Conservation (phyloP, 2,888 invertebrate species). For the Cryptophagus acutangulus region DNA sequence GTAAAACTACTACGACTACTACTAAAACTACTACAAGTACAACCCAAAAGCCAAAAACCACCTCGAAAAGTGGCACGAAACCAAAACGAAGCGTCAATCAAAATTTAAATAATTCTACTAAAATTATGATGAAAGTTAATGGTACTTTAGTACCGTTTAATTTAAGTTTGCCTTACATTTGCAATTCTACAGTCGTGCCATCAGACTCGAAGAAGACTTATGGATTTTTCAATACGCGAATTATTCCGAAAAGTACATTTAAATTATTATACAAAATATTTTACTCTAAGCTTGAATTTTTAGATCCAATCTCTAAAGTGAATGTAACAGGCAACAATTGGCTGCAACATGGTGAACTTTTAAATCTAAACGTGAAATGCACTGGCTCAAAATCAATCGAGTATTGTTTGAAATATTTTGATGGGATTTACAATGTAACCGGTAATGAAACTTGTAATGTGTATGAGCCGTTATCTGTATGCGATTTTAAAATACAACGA, state of each 20-base stretch:
- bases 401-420: slow-evolving; percentile 63
- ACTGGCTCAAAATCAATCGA: slow-evolving; percentile 69
- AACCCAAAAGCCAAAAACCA: slow-evolving; percentile 18
- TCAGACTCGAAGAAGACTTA: slow-evolving; percentile 63
- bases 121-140: slow-evolving; percentile 36
- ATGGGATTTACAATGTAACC: slow-evolving; percentile 65
- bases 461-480: slow-evolving; percentile 46
- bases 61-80: no score
- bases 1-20: slow-evolving; percentile 18
- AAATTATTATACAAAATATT: slow-evolving; percentile 1
- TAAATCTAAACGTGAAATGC: slow-evolving; percentile 67
- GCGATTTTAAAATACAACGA: slow-evolving; percentile 61
- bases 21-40: slow-evolving; percentile 22
- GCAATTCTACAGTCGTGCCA: slow-evolving; percentile 59
- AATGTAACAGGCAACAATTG: slow-evolving; percentile 72
- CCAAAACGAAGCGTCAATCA: neutral
- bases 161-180: slow-evolving; percentile 50
- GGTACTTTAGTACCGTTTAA: slow-evolving; percentile 37
- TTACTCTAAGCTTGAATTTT: slow-evolving; percentile 11
- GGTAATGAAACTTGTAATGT: slow-evolving; percentile 69
- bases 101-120: slow-evolving; percentile 1
- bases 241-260: slow-evolving; percentile 63
- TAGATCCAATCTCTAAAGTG: slow-evolving; percentile 68
- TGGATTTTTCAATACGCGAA: slow-evolving; percentile 64
- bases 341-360: slow-evolving; percentile 75